Percentiles rank a stretch among this genome's conserved stretches.
phyloP scores from a whole-genome alignment of 2,113 vertebrate species.

The Seriola quinqueradiata region DNA sequence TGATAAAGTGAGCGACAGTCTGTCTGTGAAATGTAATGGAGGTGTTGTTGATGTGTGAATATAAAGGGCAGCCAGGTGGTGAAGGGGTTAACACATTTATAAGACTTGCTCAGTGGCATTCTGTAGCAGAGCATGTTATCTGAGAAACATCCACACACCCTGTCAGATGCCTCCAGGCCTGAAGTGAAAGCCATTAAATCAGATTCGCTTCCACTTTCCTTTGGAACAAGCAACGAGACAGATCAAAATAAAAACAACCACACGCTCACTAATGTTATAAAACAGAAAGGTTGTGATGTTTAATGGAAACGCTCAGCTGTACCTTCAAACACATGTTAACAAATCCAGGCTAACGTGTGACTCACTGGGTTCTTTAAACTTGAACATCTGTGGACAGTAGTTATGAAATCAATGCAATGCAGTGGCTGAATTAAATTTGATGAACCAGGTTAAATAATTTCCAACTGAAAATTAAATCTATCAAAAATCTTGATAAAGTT shows the following conservation, averaged over 20 bases:
- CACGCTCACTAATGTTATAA: neutral
- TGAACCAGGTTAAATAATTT: no score
- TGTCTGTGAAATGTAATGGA: neutral
- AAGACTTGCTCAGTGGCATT: conserved; percentile 14
- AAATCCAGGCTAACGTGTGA: neutral
- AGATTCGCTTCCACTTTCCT: conserved; percentile 12
- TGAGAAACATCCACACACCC: conserved; percentile 12
- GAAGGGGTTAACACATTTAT: conserved; percentile 27
- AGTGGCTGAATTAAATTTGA: no score
- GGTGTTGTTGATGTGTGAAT: neutral
- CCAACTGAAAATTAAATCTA: no score
- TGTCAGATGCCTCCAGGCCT: conserved; percentile 31
- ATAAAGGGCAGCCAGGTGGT: neutral
- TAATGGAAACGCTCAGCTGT: neutral
- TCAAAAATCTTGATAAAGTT: no score
- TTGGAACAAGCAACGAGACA: conserved; percentile 11
- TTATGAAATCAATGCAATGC: no score
- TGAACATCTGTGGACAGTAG: no score
- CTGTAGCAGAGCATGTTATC: conserved; percentile 5
- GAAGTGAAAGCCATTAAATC: conserved; percentile 50
- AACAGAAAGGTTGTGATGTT: neutral
- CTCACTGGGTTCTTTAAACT: no score
- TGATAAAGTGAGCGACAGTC: neutral
- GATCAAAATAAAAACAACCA: neutral
- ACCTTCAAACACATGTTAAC: neutral